These are phyloP conservation scores for Megaceryle maxima DNA, from an alignment of 2,113 vertebrate genomes.

Conservation along the genomic window DNA sequence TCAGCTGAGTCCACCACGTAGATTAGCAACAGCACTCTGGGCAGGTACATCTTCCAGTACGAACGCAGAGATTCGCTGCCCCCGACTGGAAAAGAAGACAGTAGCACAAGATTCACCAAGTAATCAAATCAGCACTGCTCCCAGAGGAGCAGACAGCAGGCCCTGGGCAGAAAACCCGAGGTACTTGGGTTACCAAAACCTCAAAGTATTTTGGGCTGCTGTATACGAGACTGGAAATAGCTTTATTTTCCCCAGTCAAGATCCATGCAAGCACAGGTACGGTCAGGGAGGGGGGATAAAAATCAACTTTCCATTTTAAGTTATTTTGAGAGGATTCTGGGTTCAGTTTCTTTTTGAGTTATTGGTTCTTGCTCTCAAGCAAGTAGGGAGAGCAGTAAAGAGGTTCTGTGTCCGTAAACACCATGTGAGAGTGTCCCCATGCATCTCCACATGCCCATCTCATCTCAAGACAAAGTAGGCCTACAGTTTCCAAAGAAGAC, in stretches of 20 bases:
- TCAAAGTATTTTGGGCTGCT: neutral
- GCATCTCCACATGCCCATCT: neutral
- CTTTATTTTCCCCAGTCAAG: neutral
- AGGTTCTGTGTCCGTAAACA: neutral
- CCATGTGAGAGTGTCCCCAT: neutral
- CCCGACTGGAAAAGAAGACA: constrained; percentile 80
- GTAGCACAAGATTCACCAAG: neutral
- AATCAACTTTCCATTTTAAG: neutral
- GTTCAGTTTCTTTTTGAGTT: neutral
- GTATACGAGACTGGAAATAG: neutral
- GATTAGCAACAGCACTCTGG: constrained; percentile 83
- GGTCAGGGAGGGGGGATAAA: rapidly evolving
- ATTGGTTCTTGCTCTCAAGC: neutral
- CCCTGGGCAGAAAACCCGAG: neutral
- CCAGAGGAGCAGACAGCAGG: neutral
- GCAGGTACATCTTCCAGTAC: constrained; percentile 86
- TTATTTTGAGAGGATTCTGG: neutral
- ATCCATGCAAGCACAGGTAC: neutral
- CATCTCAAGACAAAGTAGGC: neutral
- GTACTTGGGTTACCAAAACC: neutral
- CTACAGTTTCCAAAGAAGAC: neutral
- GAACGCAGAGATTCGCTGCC: constrained; percentile 84
- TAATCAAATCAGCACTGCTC: neutral
- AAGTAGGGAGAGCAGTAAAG: neutral
- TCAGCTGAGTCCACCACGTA: constrained; percentile 91